Conservation (phyloP, 1,140 invertebrate genomes). For the Charaxes varanes region DNA sequence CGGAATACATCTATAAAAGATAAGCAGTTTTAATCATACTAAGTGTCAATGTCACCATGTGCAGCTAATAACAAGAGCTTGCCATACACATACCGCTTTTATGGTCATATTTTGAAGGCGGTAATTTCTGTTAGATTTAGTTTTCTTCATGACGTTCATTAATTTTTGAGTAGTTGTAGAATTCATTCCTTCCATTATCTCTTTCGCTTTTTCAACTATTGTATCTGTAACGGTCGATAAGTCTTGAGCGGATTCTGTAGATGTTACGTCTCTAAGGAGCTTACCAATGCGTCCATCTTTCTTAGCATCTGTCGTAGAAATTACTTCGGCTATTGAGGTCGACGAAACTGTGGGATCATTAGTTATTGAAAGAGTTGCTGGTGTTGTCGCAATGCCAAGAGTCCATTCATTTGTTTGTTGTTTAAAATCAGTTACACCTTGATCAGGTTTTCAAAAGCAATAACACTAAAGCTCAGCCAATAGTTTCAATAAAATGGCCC, state of each 20-base stretch:
- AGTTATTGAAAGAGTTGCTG: conserved; percentile 11
- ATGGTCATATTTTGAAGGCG: no score
- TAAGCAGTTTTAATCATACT: no score
- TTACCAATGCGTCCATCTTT: conserved; percentile 40
- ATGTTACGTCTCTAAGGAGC: conserved; percentile 41
- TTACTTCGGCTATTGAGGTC: conserved; percentile 36
- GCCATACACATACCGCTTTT: no score
- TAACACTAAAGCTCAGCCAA: no score
- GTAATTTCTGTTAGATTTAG: conserved; percentile 84
- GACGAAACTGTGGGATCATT: conserved; percentile 33
- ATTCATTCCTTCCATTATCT: conserved; percentile 85
- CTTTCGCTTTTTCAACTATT: conserved; percentile 79
- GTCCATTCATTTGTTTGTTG: conserved; percentile 19
- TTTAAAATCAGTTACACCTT: conserved; percentile 17
- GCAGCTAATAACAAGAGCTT: no score
- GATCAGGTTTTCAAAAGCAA: no score
- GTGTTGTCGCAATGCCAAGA: conserved; percentile 16
- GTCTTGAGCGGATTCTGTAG: conserved; percentile 52
- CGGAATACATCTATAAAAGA: no score
- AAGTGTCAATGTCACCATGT: no score
- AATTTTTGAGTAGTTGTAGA: conserved; percentile 82
- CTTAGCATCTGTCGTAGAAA: conserved; percentile 32
- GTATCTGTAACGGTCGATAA: conserved; percentile 68
- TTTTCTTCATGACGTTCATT: conserved; percentile 87
- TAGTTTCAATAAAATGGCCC: no score